These are phyloP conservation scores for Bicyclus anynana DNA, from an alignment of 1,140 invertebrate genomes.

Conservation along the genomic window DNA sequence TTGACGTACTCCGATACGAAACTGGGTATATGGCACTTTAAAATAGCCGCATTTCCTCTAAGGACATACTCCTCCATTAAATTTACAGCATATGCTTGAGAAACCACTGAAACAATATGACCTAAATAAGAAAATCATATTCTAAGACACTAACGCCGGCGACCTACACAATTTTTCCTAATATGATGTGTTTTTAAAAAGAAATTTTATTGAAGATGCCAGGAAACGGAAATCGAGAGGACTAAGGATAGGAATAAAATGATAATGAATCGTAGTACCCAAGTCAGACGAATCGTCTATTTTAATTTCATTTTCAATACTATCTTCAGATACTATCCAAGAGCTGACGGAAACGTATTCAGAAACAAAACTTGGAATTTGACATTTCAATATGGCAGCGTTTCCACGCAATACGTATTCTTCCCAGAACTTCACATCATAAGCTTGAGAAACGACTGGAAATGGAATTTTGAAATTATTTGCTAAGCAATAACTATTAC, in stretches of 20 bases:
- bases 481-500: background rate
- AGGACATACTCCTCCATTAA: conserved; percentile 94
- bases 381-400: conserved; percentile 91
- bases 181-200: background rate
- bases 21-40: conserved; percentile 95
- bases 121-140: conserved; percentile 19
- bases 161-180: background rate
- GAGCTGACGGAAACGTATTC: conserved; percentile 88
- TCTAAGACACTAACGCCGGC: conserved; percentile 9
- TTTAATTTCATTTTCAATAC: conserved; percentile 67
- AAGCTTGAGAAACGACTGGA: conserved; percentile 91
- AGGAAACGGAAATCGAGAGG: background rate
- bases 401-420: conserved; percentile 92
- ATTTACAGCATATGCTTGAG: conserved; percentile 92
- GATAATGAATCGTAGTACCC: conserved; percentile 36
- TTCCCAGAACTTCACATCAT: conserved; percentile 91
- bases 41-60: conserved; percentile 91
- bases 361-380: conserved; percentile 91
- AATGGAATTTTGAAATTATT: conserved; percentile 20
- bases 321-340: conserved; percentile 82
- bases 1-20: conserved; percentile 93
- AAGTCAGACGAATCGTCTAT: conserved; percentile 48
- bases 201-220: background rate
- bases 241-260: background rate
- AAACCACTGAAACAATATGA: conserved; percentile 87